Evolutionary conservation across 1,140 invertebrate genomes (phyloP).

Genomic region (Hormaphis cornu): DNA sequence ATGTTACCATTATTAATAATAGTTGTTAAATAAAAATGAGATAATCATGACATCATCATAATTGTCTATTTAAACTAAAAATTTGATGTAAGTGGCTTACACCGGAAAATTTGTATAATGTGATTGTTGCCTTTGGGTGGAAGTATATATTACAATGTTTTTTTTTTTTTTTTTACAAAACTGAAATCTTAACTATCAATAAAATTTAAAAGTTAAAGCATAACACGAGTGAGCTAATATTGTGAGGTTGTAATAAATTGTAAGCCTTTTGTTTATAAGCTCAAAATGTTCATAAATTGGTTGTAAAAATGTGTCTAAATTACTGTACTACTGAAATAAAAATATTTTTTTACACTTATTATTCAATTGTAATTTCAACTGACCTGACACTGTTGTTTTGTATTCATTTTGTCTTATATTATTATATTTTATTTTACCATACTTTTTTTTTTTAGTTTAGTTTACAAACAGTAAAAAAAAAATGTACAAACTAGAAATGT

Average conservation of each 20-base stretch:
- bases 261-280: conserved; percentile 15
- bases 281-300: conserved; percentile 9
- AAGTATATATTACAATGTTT: conserved; percentile 8
- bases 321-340: conserved; percentile 1
- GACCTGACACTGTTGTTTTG: conserved; percentile 5
- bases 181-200: neutral
- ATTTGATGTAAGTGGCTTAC: conserved; percentile 9
- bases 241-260: conserved; percentile 20
- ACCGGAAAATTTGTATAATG: conserved; percentile 5
- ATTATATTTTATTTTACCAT: neutral
- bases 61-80: neutral
- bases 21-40: conserved; percentile 15
- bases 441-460: conserved; percentile 4
- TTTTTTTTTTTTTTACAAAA: conserved; percentile 4
- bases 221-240: conserved; percentile 19
- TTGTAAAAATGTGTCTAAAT: conserved; percentile 6
- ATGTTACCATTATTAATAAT: conserved; percentile 33
- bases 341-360: conserved; percentile 25
- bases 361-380: conserved; percentile 1
- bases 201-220: neutral
- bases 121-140: conserved; percentile 13
- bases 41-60: conserved; percentile 22
- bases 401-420: conserved; percentile 21
- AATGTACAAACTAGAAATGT: neutral
- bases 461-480: neutral